Conservation (phyloP, 2,888 invertebrate species). For the Ormyrus nitidulus region DNA sequence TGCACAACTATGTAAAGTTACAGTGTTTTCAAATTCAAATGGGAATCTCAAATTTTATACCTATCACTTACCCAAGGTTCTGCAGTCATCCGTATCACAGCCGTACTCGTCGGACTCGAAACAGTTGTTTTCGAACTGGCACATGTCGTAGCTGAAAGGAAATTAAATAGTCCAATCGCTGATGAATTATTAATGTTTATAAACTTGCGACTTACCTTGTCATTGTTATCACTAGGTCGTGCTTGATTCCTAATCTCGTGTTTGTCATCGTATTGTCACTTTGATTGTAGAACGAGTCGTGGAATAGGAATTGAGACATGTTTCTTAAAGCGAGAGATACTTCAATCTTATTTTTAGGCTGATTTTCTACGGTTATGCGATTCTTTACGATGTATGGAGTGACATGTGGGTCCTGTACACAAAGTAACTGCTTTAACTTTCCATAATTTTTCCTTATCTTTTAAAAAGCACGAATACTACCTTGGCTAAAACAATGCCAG, state of each 20-base stretch:
- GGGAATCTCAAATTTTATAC: neutral
- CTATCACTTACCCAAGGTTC: slow-evolving; percentile 18
- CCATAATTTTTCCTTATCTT: neutral
- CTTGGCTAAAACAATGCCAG: slow-evolving; percentile 43
- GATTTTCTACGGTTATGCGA: neutral
- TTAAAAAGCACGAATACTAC: neutral
- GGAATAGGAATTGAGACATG: slow-evolving; percentile 8
- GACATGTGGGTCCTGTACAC: slow-evolving; percentile 4
- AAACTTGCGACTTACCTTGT: slow-evolving; percentile 22
- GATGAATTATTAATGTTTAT: neutral
- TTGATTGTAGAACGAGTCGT: neutral
- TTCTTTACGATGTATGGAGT: slow-evolving; percentile 31
- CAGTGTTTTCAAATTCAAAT: neutral
- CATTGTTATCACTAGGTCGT: slow-evolving; percentile 35
- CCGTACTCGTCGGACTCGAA: neutral
- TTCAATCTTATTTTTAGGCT: slow-evolving; percentile 5
- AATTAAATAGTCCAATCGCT: neutral
- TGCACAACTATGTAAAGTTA: neutral
- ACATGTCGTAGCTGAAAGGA: slow-evolving; percentile 32
- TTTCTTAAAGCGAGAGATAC: neutral
- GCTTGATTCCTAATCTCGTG: slow-evolving; percentile 6
- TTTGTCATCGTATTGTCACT: neutral
- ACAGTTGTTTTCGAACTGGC: neutral
- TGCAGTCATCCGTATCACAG: neutral
- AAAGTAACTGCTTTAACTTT: neutral